Conservation (phyloP, 2,797 vertebrate species). For the Eospalax fontanierii region DNA sequence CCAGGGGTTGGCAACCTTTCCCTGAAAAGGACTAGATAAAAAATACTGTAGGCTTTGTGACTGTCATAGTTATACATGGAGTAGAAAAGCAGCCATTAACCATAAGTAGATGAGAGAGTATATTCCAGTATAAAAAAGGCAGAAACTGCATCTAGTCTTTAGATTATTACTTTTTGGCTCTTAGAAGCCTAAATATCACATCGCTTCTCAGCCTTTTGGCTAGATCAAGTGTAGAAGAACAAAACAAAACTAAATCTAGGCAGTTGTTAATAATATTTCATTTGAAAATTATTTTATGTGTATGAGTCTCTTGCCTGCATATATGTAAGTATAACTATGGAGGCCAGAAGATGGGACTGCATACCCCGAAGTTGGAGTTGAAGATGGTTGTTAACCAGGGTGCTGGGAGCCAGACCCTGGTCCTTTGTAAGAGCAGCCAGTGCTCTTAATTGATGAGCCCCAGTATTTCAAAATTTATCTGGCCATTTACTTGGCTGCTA, state of each 20-base stretch:
- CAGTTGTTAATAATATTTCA: slow-evolving; percentile 11
- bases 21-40: neutral
- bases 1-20: neutral
- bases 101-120: neutral
- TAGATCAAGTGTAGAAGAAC: neutral
- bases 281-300: too few relatives aligned
- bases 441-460: too few relatives aligned
- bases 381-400: too few relatives aligned
- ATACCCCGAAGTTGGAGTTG: too few relatives aligned
- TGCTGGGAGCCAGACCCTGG: too few relatives aligned
- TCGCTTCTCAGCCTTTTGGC: too few relatives aligned
- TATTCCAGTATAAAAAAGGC: neutral
- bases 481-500: neutral
- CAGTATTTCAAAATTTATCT: slow-evolving; percentile 1
- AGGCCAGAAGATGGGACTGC: too few relatives aligned
- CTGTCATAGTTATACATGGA: neutral
- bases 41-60: neutral
- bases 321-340: too few relatives aligned
- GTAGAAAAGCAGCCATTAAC: neutral
- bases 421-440: too few relatives aligned
- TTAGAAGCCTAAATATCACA: neutral
- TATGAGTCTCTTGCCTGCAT: too few relatives aligned
- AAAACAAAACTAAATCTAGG: neutral
- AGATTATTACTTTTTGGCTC: neutral
- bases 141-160: neutral